Conservation (phyloP, 2,888 invertebrate species). For the Lycaena phlaeas region DNA sequence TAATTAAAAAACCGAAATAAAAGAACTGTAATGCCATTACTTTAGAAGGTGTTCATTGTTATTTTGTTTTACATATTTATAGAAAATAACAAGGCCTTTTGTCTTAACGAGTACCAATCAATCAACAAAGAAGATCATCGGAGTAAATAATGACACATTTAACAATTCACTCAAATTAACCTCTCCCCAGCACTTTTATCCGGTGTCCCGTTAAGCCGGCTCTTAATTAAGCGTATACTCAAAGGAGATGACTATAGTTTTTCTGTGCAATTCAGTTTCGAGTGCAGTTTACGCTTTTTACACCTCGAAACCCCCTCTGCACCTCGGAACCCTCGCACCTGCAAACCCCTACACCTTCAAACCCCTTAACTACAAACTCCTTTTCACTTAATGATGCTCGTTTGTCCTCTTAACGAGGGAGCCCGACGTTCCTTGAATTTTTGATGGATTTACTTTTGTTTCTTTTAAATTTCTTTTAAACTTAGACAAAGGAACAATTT, state of each 20-base stretch:
- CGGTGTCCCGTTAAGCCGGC: neutral
- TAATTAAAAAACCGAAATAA: too few species aligned
- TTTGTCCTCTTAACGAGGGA: slow-evolving; percentile 9
- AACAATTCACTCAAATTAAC: neutral
- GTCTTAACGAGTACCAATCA: too few species aligned
- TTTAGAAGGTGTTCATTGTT: too few species aligned
- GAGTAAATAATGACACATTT: neutral
- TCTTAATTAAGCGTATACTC: neutral
- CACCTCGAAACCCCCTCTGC: neutral
- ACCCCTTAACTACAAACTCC: neutral
- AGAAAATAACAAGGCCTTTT: too few species aligned
- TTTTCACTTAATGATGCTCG: slow-evolving; percentile 7
- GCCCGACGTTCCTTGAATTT: slow-evolving; percentile 8
- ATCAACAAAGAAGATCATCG: too few species aligned
- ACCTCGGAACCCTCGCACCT: neutral
- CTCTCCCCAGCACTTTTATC: too few species aligned
- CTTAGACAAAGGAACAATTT: slow-evolving; percentile 4
- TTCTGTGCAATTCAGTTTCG: neutral
- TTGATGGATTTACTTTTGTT: slow-evolving; percentile 9
- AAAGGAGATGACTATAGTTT: neutral
- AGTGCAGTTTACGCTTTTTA: slow-evolving; percentile 4
- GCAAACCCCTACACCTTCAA: too few species aligned
- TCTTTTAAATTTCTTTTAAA: slow-evolving; percentile 7
- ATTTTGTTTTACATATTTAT: too few species aligned
- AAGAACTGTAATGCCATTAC: too few species aligned